These are phyloP conservation scores for Dryobates pubescens DNA, from an alignment of 2,797 vertebrate species.

Conservation along the genomic window DNA sequence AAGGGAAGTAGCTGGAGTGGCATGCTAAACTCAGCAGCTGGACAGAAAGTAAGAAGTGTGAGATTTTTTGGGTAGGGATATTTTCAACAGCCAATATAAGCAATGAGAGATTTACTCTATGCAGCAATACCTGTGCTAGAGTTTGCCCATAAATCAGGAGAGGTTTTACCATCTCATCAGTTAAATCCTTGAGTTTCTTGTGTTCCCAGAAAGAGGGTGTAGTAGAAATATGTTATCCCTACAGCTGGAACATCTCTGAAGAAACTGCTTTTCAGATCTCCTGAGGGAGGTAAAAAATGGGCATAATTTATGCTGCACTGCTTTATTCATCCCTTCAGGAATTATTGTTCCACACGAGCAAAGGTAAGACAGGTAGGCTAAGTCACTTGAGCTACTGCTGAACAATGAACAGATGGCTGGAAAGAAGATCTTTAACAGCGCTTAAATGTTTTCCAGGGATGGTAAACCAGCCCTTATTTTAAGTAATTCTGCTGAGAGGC, in stretches of 20 bases:
- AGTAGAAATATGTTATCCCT: not conserved
- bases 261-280: not conserved
- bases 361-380: constrained; percentile 22
- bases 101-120: not conserved
- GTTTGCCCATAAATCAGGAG: not conserved
- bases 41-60: not conserved
- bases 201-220: constrained; percentile 16
- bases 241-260: constrained; percentile 17
- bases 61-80: not conserved
- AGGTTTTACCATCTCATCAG: not conserved
- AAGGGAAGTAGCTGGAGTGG: not conserved
- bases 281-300: not conserved
- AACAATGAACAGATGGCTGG: constrained; percentile 4
- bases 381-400: not conserved
- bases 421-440: not conserved
- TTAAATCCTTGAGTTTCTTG: not conserved
- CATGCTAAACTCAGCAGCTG: not conserved
- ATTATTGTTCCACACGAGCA: not conserved
- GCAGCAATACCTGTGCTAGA: not conserved
- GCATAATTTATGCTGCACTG: not conserved
- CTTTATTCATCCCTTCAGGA: constrained; percentile 26
- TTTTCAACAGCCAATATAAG: not conserved
- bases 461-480: not conserved
- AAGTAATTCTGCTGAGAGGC: not conserved
- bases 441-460: not conserved